Evolutionary conservation across 2,113 vertebrate species (phyloP).

Genomic region (Labrus mixtus): DNA sequence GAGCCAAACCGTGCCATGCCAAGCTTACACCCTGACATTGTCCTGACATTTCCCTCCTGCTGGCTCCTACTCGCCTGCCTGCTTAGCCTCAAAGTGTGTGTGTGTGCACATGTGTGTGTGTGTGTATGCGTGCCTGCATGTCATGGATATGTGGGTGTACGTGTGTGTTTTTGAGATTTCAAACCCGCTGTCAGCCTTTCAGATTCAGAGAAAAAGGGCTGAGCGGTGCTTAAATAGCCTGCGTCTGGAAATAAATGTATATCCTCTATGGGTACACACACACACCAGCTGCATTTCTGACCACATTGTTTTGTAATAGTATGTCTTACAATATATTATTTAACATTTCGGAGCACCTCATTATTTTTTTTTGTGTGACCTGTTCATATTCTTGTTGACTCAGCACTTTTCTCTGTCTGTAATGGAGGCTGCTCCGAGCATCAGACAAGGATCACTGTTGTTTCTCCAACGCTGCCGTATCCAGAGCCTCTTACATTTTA

Average conservation of each 20-base stretch:
- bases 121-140: not conserved
- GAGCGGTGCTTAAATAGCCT: slow-evolving; percentile 26
- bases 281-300: no score
- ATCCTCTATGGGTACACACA: not conserved
- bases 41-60: slow-evolving; percentile 75
- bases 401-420: no score
- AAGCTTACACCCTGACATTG: slow-evolving; percentile 67
- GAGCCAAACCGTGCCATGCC: slow-evolving; percentile 44
- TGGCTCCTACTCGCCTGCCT: slow-evolving; percentile 36
- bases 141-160: not conserved
- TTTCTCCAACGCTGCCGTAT: no score
- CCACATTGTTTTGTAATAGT: no score
- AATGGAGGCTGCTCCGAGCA: no score
- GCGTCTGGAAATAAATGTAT: slow-evolving; percentile 13
- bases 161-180: slow-evolving; percentile 10
- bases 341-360: no score
- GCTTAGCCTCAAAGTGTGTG: slow-evolving; percentile 11
- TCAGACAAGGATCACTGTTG: no score
- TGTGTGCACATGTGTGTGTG: slow-evolving; percentile 15
- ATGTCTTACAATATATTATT: no score
- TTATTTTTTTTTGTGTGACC: no score
- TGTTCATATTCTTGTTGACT: no score
- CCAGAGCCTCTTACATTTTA: no score
- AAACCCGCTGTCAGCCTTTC: slow-evolving; percentile 18
- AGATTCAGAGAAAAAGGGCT: slow-evolving; percentile 25